phyloP scores from a whole-genome alignment of 2,888 invertebrate genomes.

The Drosophila paucipuncta region DNA sequence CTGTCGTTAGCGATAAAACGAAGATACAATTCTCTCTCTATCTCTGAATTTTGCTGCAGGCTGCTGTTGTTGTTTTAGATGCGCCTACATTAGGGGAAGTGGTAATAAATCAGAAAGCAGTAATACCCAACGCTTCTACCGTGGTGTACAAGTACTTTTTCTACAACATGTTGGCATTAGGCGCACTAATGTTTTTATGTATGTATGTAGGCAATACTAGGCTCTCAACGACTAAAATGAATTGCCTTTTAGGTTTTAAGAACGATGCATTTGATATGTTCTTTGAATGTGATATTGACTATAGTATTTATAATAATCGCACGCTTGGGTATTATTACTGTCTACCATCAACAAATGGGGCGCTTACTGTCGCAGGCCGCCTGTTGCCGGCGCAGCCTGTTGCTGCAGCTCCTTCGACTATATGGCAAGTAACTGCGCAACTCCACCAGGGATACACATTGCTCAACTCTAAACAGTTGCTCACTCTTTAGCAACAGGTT shows the following conservation, averaged over 20 bases:
- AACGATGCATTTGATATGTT: not conserved
- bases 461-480: conserved; percentile 77
- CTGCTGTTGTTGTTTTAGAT: conserved; percentile 26
- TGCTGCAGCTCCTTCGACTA: conserved; percentile 53
- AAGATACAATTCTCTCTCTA: conserved; percentile 35
- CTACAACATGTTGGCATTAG: not conserved
- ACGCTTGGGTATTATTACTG: not conserved
- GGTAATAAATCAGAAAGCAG: not conserved
- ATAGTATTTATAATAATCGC: not conserved
- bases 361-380: conserved; percentile 30
- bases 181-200: not conserved
- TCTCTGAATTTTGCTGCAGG: conserved; percentile 20
- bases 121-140: conserved; percentile 16
- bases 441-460: conserved; percentile 46
- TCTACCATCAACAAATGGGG: conserved; percentile 19
- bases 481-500: conserved; percentile 83
- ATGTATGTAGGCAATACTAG: not conserved
- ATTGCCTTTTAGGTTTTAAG: not conserved
- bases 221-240: not conserved
- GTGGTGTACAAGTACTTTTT: conserved; percentile 1
- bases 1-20: conserved; percentile 15
- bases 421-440: conserved; percentile 49
- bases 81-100: conserved; percentile 45
- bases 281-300: not conserved
- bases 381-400: conserved; percentile 70